Percentiles rank a stretch among this genome's conserved stretches.
phyloP scores from a whole-genome alignment of 1,140 invertebrate genomes.

The Pinna nobilis region DNA sequence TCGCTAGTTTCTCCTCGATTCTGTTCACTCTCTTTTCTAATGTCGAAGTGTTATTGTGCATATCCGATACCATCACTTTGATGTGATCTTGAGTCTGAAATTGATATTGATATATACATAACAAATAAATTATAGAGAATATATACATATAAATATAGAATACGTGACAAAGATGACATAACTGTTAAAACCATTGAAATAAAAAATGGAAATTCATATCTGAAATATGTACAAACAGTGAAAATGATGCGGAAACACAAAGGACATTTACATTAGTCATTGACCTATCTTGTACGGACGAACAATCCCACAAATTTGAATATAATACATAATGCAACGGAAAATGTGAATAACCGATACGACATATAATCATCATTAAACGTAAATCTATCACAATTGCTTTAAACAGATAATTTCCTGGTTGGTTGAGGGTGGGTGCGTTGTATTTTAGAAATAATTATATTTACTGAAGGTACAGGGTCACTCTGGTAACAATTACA shows the following conservation, averaged over 20 bases:
- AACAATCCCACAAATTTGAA: too few species aligned
- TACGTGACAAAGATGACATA: not conserved
- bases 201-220: not conserved
- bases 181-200: not conserved
- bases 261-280: not conserved
- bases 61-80: slow-evolving; percentile 97
- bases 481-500: too few species aligned
- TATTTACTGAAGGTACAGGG: too few species aligned
- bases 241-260: not conserved
- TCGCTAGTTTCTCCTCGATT: slow-evolving; percentile 68
- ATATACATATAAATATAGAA: not conserved
- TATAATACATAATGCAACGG: too few species aligned
- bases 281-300: too few species aligned
- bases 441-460: too few species aligned
- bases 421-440: too few species aligned
- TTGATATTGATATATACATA: slow-evolving; percentile 19
- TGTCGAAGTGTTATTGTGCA: slow-evolving; percentile 92
- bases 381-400: too few species aligned
- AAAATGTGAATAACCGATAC: too few species aligned
- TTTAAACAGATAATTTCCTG: too few species aligned
- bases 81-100: slow-evolving; percentile 97
- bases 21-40: slow-evolving; percentile 80
- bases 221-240: not conserved
- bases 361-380: too few species aligned
- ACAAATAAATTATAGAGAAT: slow-evolving; percentile 15